phyloP scores from a whole-genome alignment of 2,888 invertebrate genomes.

The Drosophila fungiperda region DNA sequence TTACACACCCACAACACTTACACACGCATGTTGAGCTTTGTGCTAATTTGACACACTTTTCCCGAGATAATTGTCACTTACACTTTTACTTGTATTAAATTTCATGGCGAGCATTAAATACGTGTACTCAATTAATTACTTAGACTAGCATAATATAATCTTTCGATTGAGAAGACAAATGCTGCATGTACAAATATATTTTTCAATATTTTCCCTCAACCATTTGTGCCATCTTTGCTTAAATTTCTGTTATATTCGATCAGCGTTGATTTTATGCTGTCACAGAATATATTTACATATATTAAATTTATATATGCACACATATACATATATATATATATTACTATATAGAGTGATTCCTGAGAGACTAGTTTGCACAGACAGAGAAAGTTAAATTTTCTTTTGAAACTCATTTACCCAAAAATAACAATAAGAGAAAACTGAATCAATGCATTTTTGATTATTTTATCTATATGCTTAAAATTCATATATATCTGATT shows the following conservation, averaged over 20 bases:
- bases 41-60: neutral
- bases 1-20: neutral
- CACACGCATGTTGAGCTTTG: neutral
- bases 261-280: neutral
- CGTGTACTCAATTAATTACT: neutral
- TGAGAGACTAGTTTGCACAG: neutral
- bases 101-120: constrained; percentile 1
- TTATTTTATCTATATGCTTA: neutral
- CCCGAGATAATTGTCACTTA: neutral
- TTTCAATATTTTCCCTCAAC: neutral
- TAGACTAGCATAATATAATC: neutral
- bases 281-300: neutral
- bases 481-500: neutral
- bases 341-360: neutral
- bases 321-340: constrained; percentile 4
- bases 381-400: neutral
- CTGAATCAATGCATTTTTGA: neutral
- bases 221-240: neutral
- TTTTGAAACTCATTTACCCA: neutral
- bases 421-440: neutral
- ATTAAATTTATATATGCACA: neutral
- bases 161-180: neutral
- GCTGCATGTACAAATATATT: neutral
- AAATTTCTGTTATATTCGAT: neutral
- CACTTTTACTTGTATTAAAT: constrained; percentile 28